phyloP scores from a whole-genome alignment of 2,797 vertebrate genomes.

The Pseudochirops corinnae region DNA sequence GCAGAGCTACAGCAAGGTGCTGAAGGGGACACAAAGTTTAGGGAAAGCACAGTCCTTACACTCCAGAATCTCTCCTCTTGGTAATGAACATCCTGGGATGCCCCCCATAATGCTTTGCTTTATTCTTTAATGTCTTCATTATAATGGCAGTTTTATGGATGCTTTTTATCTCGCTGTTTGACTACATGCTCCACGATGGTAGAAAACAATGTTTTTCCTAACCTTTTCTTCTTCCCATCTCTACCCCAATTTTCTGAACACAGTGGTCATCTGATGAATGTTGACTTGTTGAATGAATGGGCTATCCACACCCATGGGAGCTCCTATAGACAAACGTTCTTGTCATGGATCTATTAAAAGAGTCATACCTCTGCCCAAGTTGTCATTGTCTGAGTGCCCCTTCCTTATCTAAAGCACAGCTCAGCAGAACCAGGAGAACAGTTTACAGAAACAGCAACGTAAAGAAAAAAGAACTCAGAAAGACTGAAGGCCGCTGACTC shows the following conservation, averaged over 20 bases:
- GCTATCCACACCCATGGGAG: not conserved
- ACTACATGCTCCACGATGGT: not conserved
- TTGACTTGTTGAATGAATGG: not conserved
- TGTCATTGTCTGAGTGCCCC: not conserved
- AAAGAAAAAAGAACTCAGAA: not conserved
- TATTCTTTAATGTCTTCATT: not conserved
- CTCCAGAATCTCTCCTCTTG: not conserved
- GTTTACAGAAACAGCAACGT: not conserved
- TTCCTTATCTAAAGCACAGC: not conserved
- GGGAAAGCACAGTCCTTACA: not conserved
- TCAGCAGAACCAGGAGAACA: not conserved
- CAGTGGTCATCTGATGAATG: not conserved
- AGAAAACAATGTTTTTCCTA: not conserved
- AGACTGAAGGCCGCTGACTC: not conserved
- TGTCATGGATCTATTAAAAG: not conserved
- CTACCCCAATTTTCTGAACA: not conserved
- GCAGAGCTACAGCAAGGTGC: not conserved
- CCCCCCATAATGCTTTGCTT: not conserved
- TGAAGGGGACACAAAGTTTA: not conserved
- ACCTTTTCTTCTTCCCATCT: not conserved
- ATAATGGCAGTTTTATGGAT: not conserved
- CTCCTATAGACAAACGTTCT: not conserved
- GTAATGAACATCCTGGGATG: not conserved
- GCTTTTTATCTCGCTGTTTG: not conserved
- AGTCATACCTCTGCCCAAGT: not conserved